Evolutionary conservation across 1,140 invertebrate species (phyloP).

Genomic region (Diploscapter pachys): DNA sequence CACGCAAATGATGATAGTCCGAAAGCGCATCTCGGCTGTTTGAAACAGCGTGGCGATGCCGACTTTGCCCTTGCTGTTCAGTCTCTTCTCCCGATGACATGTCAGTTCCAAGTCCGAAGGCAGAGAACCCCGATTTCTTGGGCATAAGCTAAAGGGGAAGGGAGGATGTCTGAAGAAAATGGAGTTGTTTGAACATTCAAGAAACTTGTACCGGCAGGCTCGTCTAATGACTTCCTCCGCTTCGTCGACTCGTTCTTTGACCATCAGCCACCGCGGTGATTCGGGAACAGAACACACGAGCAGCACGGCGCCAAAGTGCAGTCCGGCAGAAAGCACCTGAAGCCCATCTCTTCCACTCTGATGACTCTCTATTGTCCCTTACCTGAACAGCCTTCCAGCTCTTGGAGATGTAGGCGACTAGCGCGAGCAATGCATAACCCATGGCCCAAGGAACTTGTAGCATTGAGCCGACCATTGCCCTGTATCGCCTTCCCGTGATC

Average conservation of each 20-base stretch:
- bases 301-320: slow-evolving; percentile 51
- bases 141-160: slow-evolving; percentile 52
- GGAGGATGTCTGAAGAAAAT: slow-evolving; percentile 47
- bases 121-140: slow-evolving; percentile 55
- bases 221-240: slow-evolving; percentile 55
- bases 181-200: not conserved
- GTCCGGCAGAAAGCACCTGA: slow-evolving; percentile 51
- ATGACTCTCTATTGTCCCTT: slow-evolving; percentile 9
- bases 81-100: slow-evolving; percentile 51
- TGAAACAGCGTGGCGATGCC: slow-evolving; percentile 26
- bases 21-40: slow-evolving; percentile 38
- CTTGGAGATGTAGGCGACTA: slow-evolving; percentile 55
- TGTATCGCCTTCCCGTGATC: slow-evolving; percentile 54
- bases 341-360: slow-evolving; percentile 18
- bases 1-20: slow-evolving; percentile 51
- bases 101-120: slow-evolving; percentile 55
- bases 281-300: slow-evolving; percentile 57
- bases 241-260: slow-evolving; percentile 52
- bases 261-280: slow-evolving; percentile 55
- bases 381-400: slow-evolving; percentile 54
- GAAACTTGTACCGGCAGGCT: slow-evolving; percentile 46
- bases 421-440: slow-evolving; percentile 53
- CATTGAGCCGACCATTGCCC: slow-evolving; percentile 55
- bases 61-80: slow-evolving; percentile 44
- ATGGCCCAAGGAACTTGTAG: slow-evolving; percentile 57